Evolutionary conservation across 2,797 vertebrate genomes (phyloP).

Genomic region (Semotilus atromaculatus): DNA sequence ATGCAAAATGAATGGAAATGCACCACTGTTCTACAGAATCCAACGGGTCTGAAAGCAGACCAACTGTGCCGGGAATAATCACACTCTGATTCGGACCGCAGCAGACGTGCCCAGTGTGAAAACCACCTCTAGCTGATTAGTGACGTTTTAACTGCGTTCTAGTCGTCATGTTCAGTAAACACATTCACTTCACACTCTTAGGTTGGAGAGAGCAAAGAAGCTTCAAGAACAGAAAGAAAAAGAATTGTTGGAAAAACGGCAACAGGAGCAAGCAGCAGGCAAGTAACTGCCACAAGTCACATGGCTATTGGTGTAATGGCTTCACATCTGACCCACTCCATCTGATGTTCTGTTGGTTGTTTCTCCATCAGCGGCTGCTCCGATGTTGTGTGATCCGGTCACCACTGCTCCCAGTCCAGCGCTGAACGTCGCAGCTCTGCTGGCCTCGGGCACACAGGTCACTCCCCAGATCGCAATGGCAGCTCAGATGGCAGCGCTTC

Average conservation of each 20-base stretch:
- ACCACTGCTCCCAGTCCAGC: constrained; percentile 79
- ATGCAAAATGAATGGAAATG: background rate
- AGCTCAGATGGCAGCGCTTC: constrained; percentile 97
- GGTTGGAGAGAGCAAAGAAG: constrained; percentile 97
- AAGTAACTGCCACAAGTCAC: constrained; percentile 44
- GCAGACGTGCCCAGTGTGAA: background rate
- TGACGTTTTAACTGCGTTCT: background rate
- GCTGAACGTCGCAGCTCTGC: constrained; percentile 93
- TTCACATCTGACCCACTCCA: background rate
- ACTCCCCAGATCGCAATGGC: constrained; percentile 99
- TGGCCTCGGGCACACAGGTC: constrained; percentile 96
- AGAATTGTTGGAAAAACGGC: constrained; percentile 94
- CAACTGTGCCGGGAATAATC: background rate
- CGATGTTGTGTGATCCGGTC: constrained; percentile 70
- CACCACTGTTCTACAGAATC: background rate
- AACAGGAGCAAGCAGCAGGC: constrained; percentile 92
- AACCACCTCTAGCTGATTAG: background rate
- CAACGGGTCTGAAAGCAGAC: background rate
- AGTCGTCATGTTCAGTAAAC: background rate
- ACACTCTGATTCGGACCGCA: background rate
- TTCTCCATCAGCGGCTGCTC: constrained; percentile 61
- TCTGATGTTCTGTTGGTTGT: constrained; percentile 31
- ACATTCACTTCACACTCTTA: constrained; percentile 56
- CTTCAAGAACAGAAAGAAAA: constrained; percentile 98
- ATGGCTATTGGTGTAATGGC: background rate